Evolutionary conservation across 2,888 invertebrate genomes (phyloP).

Genomic region (Ypsolopha scabrella): DNA sequence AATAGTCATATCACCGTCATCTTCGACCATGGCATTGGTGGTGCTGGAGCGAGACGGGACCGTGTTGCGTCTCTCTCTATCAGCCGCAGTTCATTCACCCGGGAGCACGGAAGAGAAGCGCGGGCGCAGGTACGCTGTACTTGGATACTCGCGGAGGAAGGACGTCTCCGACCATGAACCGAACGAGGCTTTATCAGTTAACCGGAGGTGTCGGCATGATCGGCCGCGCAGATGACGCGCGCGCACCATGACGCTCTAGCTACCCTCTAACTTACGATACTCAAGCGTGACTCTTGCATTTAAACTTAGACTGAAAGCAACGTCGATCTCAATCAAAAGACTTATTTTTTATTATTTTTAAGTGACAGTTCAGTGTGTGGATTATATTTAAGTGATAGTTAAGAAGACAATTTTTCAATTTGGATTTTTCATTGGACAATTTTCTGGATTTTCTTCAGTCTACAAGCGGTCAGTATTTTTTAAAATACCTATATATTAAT

Average conservation of each 20-base stretch:
- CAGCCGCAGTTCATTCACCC: conserved; percentile 63
- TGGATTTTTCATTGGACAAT: conserved; percentile 36
- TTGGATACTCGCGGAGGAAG: conserved; percentile 48
- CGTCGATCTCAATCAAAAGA: conserved; percentile 66
- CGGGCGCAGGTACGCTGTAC: conserved; percentile 39
- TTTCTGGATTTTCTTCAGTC: conserved; percentile 28
- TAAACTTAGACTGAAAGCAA: conserved; percentile 62
- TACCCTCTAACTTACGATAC: conserved; percentile 28
- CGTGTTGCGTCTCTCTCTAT: conserved; percentile 37
- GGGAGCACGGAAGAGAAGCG: conserved; percentile 58
- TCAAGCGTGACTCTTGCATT: conserved; percentile 38
- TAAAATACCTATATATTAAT: conserved; percentile 1
- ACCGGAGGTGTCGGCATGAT: conserved; percentile 57
- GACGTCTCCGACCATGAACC: conserved; percentile 65
- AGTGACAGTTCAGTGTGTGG: conserved; percentile 56
- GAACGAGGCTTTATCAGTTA: conserved; percentile 64
- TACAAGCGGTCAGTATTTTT: conserved; percentile 39
- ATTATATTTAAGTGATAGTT: conserved; percentile 50
- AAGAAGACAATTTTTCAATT: conserved; percentile 24
- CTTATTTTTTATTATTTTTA: conserved; percentile 49
- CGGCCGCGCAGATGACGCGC: conserved; percentile 46
- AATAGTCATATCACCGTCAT: conserved; percentile 42
- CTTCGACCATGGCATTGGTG: conserved; percentile 60
- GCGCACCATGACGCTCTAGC: conserved; percentile 23
- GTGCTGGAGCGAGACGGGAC: conserved; percentile 14